These are phyloP conservation scores for Andrena dorsata DNA, from an alignment of 2,888 invertebrate genomes.

Conservation along the genomic window DNA sequence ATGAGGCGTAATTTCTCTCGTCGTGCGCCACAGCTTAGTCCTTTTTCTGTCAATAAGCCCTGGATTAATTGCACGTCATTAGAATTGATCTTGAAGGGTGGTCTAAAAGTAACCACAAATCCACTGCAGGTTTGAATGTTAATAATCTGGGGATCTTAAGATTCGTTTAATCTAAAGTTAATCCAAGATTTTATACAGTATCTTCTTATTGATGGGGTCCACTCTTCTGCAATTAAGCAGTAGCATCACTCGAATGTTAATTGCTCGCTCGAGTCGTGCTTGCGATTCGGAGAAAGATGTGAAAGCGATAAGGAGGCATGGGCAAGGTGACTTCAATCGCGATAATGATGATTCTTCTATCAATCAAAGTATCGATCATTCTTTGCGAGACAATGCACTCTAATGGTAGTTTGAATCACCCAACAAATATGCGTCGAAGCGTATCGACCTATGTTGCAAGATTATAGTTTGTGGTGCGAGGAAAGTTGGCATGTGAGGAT, in stretches of 20 bases:
- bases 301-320: neutral
- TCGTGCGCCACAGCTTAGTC: neutral
- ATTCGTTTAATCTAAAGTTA: neutral
- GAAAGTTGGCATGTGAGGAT: neutral
- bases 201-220: neutral
- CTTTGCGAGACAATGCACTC: neutral
- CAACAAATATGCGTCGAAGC: neutral
- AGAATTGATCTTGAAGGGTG: neutral
- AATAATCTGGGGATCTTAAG: neutral
- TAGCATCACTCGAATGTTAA: neutral
- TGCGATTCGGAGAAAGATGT: neutral
- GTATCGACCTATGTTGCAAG: neutral
- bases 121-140: neutral
- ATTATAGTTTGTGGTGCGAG: neutral
- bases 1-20: slow-evolving; percentile 20
- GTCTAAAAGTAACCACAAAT: neutral
- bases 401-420: neutral
- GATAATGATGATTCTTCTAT: neutral
- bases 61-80: slow-evolving; percentile 3
- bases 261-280: neutral
- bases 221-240: neutral
- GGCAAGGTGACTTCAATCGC: neutral
- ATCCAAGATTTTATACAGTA: neutral
- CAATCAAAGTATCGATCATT: neutral
- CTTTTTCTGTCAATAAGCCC: slow-evolving; percentile 10